phyloP scores from a whole-genome alignment of 2,113 vertebrate genomes.

The Channa argus region DNA sequence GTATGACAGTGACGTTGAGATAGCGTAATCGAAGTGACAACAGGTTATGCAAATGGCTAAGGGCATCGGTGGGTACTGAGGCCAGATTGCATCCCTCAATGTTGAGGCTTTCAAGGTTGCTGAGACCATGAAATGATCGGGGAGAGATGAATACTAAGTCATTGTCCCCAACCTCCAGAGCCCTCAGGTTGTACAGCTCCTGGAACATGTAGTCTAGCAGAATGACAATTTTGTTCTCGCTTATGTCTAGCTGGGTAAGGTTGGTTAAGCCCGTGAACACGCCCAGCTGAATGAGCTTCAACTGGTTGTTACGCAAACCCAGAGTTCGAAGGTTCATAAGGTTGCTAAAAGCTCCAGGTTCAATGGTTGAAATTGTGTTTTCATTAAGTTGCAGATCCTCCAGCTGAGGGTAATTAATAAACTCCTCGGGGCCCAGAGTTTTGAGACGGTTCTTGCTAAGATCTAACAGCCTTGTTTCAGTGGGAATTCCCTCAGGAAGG shows the following conservation, averaged over 20 bases:
- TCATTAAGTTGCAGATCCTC: conserved; percentile 98
- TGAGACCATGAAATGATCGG: conserved; percentile 95
- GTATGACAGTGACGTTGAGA: conserved; percentile 92
- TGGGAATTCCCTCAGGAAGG: conserved; percentile 96
- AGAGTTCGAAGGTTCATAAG: conserved; percentile 94
- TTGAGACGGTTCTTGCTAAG: conserved; percentile 98
- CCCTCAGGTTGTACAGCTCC: conserved; percentile 96
- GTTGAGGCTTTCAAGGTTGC: conserved; percentile 94
- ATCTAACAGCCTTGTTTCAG: conserved; percentile 92
- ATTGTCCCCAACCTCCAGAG: conserved; percentile 96
- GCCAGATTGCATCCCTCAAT: conserved; percentile 96
- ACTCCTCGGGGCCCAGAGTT: conserved; percentile 94
- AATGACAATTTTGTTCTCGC: conserved; percentile 99
- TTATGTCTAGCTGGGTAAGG: conserved; percentile 97
- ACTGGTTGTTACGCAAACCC: conserved; percentile 94
- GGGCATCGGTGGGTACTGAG: conserved; percentile 94
- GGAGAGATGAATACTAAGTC: conserved; percentile 98
- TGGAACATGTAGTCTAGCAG: conserved; percentile 99
- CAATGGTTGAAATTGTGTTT: conserved; percentile 93
- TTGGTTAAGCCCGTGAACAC: conserved; percentile 97
- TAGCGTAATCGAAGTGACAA: conserved; percentile 91
- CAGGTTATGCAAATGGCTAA: conserved; percentile 95
- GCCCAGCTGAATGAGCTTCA: conserved; percentile 96
- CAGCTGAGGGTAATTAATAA: conserved; percentile 93
- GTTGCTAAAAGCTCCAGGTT: conserved; percentile 96